Base-by-base conservation (phyloP, 2,888 invertebrate species). In the Dolomedes plantarius region DNA sequence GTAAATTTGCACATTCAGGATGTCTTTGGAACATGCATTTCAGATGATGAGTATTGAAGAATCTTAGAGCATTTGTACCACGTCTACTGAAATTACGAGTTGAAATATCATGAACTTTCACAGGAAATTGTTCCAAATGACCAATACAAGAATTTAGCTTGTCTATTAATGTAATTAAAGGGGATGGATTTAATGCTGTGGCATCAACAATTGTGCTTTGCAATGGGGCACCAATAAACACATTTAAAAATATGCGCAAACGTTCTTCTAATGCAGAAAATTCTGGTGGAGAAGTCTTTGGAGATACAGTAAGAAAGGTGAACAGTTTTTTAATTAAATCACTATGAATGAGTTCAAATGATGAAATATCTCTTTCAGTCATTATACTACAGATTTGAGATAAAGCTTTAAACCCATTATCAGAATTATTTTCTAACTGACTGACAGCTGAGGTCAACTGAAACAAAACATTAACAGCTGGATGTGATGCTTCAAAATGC, bases 11-110 rank as follows among this genome's bases (percentile, higher is more conserved):
- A 93, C 98, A 98, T 85, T 95, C 95, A 5, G 99, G 98, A 93
- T 99, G 98, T 88, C 99, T 95, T 93, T 98, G 97, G 90, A 99
- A 94, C 93, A 98, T 97, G 93, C 99, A 99, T 96, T 98, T 98
- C 83, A 99, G 94, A 92, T 99, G 99, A 92, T 99, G 99, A 31
- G 98, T 98, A 92, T 98, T 99, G 93, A 99, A 98, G 93, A 99
- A 98, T 91, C 97, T 97, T 9, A 97, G 94, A 89, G 97, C 97
- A 91, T 96, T 97, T 88, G 96, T 96, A 88, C 96, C 96, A n/a
- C 89, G 91, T 87, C 91, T 91, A 9, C 92, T 90, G 50, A 90
- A 89, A 56, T 95, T 93, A 71, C 94, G 94, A 16, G 95, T 94
- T 90, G 95, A 97, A 90, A 98, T 93, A 93, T 98, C 98, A 92